These are phyloP conservation scores for Elymnias hypermnestra DNA, from an alignment of 1,140 invertebrate species.

Conservation along the genomic window DNA sequence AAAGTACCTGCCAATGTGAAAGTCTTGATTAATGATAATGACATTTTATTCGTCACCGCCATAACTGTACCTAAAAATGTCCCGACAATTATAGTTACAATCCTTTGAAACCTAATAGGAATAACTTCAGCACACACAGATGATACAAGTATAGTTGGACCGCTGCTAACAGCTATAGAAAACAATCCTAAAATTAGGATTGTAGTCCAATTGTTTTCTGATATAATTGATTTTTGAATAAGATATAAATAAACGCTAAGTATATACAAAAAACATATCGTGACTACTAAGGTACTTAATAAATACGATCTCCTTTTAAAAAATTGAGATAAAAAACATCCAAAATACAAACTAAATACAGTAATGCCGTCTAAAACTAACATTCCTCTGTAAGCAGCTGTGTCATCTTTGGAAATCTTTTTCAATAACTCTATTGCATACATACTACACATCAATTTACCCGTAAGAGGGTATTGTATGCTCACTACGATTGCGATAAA, in stretches of 20 bases:
- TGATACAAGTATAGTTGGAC: slow-evolving; percentile 27
- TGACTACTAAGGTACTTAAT: slow-evolving; percentile 14
- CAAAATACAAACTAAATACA: slow-evolving; percentile 28
- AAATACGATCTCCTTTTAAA: slow-evolving; percentile 27
- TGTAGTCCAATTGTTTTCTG: slow-evolving; percentile 19
- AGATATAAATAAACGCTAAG: slow-evolving; percentile 31
- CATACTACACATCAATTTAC: slow-evolving; percentile 30
- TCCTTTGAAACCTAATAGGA: slow-evolving; percentile 6
- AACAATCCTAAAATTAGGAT: slow-evolving; percentile 24
- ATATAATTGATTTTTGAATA: slow-evolving; percentile 11
- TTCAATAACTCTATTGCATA: slow-evolving; percentile 39
- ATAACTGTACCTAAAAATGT: background rate
- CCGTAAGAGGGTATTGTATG: slow-evolving; percentile 22
- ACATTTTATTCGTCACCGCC: background rate
- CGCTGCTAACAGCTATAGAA: slow-evolving; percentile 29
- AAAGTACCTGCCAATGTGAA: slow-evolving; percentile 7
- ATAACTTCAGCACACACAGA: slow-evolving; percentile 30
- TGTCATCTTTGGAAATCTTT: slow-evolving; percentile 27
- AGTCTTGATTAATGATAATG: background rate
- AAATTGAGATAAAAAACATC: slow-evolving; percentile 21
- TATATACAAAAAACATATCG: slow-evolving; percentile 23
- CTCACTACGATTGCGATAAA: slow-evolving; percentile 17
- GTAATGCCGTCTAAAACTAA: slow-evolving; percentile 37
- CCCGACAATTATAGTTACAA: background rate
- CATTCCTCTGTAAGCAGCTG: slow-evolving; percentile 30